Percentiles rank a stretch among this genome's conserved stretches.
Conservation (phyloP, 1,140 invertebrate species). For the Zophobas morio region DNA sequence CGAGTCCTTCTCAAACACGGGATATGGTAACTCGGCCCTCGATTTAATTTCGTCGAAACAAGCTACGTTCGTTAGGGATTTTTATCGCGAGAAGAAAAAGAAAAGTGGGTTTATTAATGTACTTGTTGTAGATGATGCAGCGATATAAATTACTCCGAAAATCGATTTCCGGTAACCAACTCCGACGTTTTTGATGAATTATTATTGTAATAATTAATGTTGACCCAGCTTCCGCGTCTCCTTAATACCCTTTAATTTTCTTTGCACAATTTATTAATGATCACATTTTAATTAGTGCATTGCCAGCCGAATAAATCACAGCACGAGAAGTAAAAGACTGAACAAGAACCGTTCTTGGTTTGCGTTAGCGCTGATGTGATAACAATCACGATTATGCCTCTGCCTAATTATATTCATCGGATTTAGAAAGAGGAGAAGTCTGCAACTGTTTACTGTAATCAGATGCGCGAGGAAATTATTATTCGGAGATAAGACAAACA, state of each 20-base stretch:
- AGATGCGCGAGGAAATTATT: constrained; percentile 4
- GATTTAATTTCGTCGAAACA: constrained; percentile 1
- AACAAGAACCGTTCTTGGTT: neutral
- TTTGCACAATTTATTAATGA: constrained; percentile 16
- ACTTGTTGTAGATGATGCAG: neutral
- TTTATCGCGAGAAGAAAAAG: no score
- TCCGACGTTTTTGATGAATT: constrained; percentile 30
- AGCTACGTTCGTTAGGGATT: neutral
- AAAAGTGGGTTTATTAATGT: neutral
- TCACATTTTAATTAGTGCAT: constrained; percentile 29
- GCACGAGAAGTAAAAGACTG: neutral
- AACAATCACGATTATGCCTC: neutral
- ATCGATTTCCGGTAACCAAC: constrained; percentile 3
- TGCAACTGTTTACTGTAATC: constrained; percentile 2
- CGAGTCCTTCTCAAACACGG: constrained; percentile 9
- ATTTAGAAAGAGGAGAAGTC: neutral
- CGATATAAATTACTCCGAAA: neutral
- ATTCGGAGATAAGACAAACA: neutral
- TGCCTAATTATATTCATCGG: neutral
- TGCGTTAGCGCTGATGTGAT: neutral
- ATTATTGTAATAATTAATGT: constrained; percentile 31
- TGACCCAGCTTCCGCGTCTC: constrained; percentile 5
- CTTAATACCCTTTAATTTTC: constrained; percentile 26
- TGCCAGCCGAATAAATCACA: constrained; percentile 11
- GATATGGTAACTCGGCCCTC: constrained; percentile 1